Conservation (phyloP, 2,888 invertebrate genomes). For the Watsonalla cultraria region DNA sequence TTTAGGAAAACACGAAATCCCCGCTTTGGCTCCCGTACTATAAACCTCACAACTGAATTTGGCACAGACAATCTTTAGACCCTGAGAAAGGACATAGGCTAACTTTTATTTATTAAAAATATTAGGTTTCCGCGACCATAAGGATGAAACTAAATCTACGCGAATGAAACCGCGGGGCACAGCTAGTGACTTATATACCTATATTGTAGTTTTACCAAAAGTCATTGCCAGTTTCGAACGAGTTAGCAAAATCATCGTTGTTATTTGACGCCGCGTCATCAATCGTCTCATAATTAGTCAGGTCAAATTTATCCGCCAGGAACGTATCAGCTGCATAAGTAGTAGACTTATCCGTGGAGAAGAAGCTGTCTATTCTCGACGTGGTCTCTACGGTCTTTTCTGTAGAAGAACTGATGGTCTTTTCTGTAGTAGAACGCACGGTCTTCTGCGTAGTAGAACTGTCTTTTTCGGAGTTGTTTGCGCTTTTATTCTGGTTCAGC, state of each 20-base stretch:
- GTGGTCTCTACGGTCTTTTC: not conserved
- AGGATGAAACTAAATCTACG: too few relatives aligned
- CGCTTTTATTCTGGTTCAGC: not conserved
- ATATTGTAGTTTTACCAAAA: constrained; percentile 17
- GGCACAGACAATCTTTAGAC: too few relatives aligned
- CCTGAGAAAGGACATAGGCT: too few relatives aligned
- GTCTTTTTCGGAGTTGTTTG: constrained; percentile 2
- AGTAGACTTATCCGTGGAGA: constrained; percentile 38
- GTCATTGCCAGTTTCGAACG: constrained; percentile 38
- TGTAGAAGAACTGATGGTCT: constrained; percentile 43
- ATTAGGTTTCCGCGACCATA: too few relatives aligned
- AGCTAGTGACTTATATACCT: too few relatives aligned
- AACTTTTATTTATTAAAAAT: too few relatives aligned
- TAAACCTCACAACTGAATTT: too few relatives aligned
- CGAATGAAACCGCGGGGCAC: too few relatives aligned
- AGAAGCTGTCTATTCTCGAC: too few relatives aligned
- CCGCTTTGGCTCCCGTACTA: too few relatives aligned
- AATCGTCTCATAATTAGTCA: constrained; percentile 50
- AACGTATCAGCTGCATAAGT: constrained; percentile 60
- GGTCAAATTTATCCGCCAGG: constrained; percentile 62
- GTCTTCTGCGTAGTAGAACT: constrained; percentile 7
- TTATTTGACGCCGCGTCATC: constrained; percentile 35
- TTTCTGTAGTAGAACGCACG: constrained; percentile 5
- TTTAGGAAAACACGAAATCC: too few relatives aligned
- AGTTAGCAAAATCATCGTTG: constrained; percentile 37